Conservation (phyloP, 2,113 vertebrate genomes). For the Erythrocercus mccallii region DNA sequence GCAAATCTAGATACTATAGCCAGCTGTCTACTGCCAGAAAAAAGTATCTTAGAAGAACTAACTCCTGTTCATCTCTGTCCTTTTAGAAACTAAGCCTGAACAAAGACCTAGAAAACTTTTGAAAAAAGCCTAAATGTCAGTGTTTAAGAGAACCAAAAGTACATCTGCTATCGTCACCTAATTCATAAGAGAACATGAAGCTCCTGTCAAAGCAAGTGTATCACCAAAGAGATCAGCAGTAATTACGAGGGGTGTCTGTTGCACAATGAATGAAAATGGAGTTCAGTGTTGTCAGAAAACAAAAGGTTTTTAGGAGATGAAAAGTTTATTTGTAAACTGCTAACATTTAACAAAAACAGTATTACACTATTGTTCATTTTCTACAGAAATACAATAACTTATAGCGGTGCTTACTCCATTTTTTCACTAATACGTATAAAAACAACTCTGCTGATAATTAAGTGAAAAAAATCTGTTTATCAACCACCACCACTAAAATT, state of each 20-base stretch:
- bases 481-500: conserved; percentile 53
- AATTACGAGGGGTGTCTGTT: neutral
- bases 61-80: neutral
- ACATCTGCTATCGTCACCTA: neutral
- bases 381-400: conserved; percentile 73
- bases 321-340: conserved; percentile 77
- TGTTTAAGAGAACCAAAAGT: neutral
- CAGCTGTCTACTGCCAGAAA: neutral
- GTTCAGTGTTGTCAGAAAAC: neutral
- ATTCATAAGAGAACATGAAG: neutral
- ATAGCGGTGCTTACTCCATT: conserved; percentile 65
- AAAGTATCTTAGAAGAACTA: neutral
- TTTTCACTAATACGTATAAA: conserved; percentile 63
- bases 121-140: neutral
- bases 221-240: neutral
- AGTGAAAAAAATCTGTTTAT: conserved; percentile 40
- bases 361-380: conserved; percentile 65
- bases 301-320: conserved; percentile 50
- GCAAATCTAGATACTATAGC: neutral
- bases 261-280: neutral
- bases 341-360: conserved; percentile 70
- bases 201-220: neutral
- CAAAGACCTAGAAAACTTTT: neutral
- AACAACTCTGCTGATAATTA: conserved; percentile 61
- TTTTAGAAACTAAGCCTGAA: neutral